A percentile compares a stretch with the other conserved stretches of the same genome.
Conservation (phyloP, 2,113 vertebrate species). For the Psilopsiagon aymara region DNA sequence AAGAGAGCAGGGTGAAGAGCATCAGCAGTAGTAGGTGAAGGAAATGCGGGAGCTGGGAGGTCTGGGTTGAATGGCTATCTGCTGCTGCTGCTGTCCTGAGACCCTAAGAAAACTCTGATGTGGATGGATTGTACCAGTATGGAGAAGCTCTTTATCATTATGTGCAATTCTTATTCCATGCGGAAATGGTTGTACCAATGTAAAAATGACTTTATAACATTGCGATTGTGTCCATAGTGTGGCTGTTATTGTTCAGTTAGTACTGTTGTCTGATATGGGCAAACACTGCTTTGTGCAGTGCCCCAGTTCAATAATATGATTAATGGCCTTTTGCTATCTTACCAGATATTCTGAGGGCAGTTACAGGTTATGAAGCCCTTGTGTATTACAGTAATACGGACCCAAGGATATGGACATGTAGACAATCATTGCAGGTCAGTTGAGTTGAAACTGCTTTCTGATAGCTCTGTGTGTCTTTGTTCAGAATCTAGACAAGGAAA, state of each 20-base stretch:
- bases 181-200: background rate
- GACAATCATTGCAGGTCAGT: background rate
- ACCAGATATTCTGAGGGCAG: background rate
- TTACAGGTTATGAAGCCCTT: background rate
- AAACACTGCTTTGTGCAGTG: background rate
- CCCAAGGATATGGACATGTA: background rate
- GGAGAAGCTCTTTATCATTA: background rate
- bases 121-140: background rate
- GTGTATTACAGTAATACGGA: background rate
- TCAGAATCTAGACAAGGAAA: background rate
- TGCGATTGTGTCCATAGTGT: fast-evolving
- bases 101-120: background rate
- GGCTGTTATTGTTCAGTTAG: background rate
- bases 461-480: background rate
- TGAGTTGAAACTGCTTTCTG: background rate
- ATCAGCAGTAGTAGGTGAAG: background rate
- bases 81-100: background rate
- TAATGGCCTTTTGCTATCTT: background rate
- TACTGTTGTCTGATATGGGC: background rate
- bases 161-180: fast-evolving
- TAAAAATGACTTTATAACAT: background rate
- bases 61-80: background rate
- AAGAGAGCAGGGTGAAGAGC: background rate
- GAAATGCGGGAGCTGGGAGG: background rate
- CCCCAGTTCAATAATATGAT: background rate